These are phyloP conservation scores for Eudyptes chrysolophus DNA, from an alignment of 2,113 vertebrate genomes.

Conservation along the genomic window DNA sequence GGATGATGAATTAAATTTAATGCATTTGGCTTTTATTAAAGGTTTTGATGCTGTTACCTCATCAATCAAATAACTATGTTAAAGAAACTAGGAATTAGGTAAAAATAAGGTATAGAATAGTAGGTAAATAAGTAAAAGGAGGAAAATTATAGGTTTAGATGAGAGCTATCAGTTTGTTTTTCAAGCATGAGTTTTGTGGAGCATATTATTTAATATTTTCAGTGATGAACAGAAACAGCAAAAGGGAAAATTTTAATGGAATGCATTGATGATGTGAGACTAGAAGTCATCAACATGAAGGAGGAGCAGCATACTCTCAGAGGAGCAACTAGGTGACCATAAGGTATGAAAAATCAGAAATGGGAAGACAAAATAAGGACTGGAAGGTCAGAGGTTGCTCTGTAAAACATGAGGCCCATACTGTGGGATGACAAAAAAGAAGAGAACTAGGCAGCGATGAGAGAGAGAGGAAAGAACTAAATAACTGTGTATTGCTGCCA, in stretches of 20 bases:
- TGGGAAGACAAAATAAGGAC: neutral
- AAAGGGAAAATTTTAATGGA: neutral
- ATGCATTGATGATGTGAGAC: neutral
- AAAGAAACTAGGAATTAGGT: neutral
- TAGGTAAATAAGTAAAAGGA: neutral
- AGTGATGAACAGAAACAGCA: neutral
- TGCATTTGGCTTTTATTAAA: neutral
- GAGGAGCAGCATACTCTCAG: neutral
- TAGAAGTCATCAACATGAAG: neutral
- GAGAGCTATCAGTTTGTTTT: neutral
- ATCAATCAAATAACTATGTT: neutral
- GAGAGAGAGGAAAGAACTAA: neutral
- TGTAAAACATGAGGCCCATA: neutral
- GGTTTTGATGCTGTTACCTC: neutral
- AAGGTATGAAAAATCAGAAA: neutral
- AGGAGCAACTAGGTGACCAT: neutral
- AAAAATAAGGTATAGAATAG: neutral
- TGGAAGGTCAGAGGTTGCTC: neutral
- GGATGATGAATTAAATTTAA: neutral
- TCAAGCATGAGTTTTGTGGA: neutral
- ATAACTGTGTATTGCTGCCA: neutral
- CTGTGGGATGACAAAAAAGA: neutral
- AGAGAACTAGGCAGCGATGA: neutral
- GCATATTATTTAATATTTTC: neutral
- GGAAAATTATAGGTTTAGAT: neutral